Evolutionary conservation across 2,113 vertebrate species (phyloP), one percentile per base, ranked within the genome.

Genomic region (Peucedramus taeniatus): DNA sequence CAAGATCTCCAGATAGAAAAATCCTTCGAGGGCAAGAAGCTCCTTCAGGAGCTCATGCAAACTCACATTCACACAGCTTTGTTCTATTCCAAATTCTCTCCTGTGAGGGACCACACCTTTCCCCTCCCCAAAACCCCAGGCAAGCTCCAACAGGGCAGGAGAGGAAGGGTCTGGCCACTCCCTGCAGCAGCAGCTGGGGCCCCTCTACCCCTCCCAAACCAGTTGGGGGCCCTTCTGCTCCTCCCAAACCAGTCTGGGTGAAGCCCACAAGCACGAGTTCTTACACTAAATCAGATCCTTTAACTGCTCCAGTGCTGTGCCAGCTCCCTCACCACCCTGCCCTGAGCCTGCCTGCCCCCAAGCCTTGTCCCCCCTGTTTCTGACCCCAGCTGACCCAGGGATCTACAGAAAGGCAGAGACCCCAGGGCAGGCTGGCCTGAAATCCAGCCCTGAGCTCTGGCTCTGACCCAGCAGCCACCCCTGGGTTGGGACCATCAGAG

Each of bases 1-100:
- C 20, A 9, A 94, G 88, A 94, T 87, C 50, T 92, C 68, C 82
- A 71, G 47, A 93, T 91, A 93, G 76, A 74, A 74, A 91, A 86
- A 79, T 16, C 59, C 17, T 74, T 33, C 0, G 2, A 93, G 93
- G 84, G 90, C 75, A 91, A 47, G 69, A 75, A 49, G 28, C 82
- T 83, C 47, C 37, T 66, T 37, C 61, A 17, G 65, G 40, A 89
- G 71, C 61, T 70, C 68, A 81, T 40, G 64, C 60, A 92, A 93
- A 96, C 33, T 74, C 90, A 47, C 83, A 47, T 0, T 42, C 60
- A 87, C 49, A 92, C 64, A 89, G 83, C 35, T 68, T 61, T 9
- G 4, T 8, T 12, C 72, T 92, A 21, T 19, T 86, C 56, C 77
- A 75, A 81, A 89, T 49, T 71, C 50, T 26, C 65, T 47, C 44